Evolutionary conservation across 2,113 vertebrate genomes (phyloP).

Genomic region (Zosterops japonicus): DNA sequence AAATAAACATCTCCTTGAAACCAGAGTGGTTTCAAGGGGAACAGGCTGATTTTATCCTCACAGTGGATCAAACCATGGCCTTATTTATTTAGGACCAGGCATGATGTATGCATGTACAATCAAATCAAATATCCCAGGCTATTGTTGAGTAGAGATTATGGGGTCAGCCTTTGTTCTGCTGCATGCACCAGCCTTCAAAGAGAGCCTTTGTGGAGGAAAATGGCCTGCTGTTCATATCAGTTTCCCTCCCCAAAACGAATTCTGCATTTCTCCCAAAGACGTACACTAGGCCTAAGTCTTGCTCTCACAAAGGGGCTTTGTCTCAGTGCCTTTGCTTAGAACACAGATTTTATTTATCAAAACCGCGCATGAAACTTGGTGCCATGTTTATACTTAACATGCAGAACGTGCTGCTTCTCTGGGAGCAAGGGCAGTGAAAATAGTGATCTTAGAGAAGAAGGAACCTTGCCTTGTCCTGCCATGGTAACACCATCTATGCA

Average conservation of each 20-base stretch:
- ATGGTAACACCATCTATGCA: not conserved
- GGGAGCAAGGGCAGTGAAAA: not conserved
- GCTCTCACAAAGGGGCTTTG: constrained; percentile 41
- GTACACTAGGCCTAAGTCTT: constrained; percentile 42
- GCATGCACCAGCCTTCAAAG: constrained; percentile 28
- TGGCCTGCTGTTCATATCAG: constrained; percentile 42
- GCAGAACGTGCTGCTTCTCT: constrained; percentile 2
- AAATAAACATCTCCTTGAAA: not conserved
- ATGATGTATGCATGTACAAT: constrained; percentile 54
- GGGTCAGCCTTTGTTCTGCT: constrained; percentile 51
- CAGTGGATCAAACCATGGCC: not conserved
- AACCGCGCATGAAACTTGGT: not conserved
- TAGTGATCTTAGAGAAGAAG: not conserved
- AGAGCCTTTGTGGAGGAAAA: constrained; percentile 38
- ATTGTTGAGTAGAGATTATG: constrained; percentile 11
- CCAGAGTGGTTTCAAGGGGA: not conserved
- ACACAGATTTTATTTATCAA: constrained; percentile 64
- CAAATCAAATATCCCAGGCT: constrained; percentile 37
- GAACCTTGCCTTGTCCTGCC: not conserved
- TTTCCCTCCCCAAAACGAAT: constrained; percentile 14
- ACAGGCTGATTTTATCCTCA: not conserved
- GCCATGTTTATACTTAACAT: constrained; percentile 10
- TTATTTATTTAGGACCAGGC: not conserved
- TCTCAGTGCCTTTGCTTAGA: constrained; percentile 1
- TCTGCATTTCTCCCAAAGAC: constrained; percentile 19